A percentile compares a stretch with the other conserved stretches of the same genome.
Evolutionary conservation across 2,113 vertebrate species (phyloP).

Genomic region (Pomatostomus ruficeps): DNA sequence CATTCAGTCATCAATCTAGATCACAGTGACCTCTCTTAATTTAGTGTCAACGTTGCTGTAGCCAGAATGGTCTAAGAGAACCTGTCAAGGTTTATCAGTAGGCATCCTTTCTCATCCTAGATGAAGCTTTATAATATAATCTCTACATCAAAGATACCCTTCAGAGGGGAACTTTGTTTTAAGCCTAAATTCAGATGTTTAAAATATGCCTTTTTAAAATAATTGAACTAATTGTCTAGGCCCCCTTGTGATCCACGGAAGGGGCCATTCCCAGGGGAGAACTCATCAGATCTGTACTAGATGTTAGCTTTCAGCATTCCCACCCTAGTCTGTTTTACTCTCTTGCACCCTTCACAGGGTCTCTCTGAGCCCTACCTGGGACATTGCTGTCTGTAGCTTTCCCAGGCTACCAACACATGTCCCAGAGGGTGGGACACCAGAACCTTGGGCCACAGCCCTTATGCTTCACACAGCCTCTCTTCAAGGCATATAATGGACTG

Average conservation of each 20-base stretch:
- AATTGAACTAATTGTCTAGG: neutral
- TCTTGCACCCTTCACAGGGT: neutral
- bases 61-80: neutral
- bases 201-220: neutral
- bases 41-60: neutral
- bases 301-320: neutral
- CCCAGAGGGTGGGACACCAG: neutral
- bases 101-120: neutral
- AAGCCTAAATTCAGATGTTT: neutral
- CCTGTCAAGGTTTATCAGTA: neutral
- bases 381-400: neutral
- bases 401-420: neutral
- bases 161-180: neutral
- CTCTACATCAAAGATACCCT: neutral
- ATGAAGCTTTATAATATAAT: neutral
- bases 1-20: neutral
- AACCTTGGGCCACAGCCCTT: neutral
- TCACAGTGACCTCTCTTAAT: neutral
- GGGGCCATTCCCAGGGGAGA: neutral
- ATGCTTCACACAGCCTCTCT: neutral
- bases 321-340: neutral
- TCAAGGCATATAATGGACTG: neutral
- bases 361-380: neutral
- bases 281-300: neutral
- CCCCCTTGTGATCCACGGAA: neutral